Conservation (phyloP, 2,888 invertebrate genomes). For the Hypolimnas misippus region DNA sequence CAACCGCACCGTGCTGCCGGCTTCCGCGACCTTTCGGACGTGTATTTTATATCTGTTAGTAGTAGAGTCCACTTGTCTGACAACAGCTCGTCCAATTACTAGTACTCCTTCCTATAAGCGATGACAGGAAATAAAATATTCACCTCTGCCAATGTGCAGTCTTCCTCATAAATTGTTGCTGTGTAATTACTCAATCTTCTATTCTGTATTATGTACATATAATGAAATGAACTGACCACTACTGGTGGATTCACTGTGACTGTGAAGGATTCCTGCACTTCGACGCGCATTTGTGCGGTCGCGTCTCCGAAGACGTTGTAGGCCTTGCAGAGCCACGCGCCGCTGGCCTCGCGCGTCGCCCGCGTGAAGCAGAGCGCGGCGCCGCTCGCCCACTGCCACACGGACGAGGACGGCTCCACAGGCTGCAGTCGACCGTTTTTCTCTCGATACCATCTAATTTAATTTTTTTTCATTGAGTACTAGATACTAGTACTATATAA, state of each 20-base stretch:
- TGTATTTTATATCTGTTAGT: slow-evolving; percentile 14
- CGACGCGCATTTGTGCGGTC: slow-evolving; percentile 84
- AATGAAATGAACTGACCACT: too few relatives aligned
- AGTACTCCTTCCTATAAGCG: too few relatives aligned
- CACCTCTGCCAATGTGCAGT: too few relatives aligned
- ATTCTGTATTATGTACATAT: too few relatives aligned
- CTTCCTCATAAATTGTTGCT: too few relatives aligned
- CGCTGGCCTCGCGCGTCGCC: slow-evolving; percentile 85
- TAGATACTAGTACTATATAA: too few relatives aligned
- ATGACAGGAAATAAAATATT: too few relatives aligned
- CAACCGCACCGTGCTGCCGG: slow-evolving; percentile 87
- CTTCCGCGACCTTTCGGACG: slow-evolving; percentile 87
- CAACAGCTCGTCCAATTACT: too few relatives aligned
- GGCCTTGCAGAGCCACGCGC: slow-evolving; percentile 88
- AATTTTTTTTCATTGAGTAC: not conserved
- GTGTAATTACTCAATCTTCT: too few relatives aligned
- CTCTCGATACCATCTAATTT: slow-evolving; percentile 83
- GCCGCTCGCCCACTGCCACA: slow-evolving; percentile 88
- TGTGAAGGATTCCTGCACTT: slow-evolving; percentile 85
- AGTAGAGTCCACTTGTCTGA: too few relatives aligned
- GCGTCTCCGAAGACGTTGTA: slow-evolving; percentile 88
- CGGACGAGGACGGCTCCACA: slow-evolving; percentile 57
- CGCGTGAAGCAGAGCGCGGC: slow-evolving; percentile 87
- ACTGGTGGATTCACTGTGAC: slow-evolving; percentile 84
- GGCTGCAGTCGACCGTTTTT: slow-evolving; percentile 78